Evolutionary conservation across 1,140 invertebrate species (phyloP).

Genomic region (Neotoxoptera formosana): DNA sequence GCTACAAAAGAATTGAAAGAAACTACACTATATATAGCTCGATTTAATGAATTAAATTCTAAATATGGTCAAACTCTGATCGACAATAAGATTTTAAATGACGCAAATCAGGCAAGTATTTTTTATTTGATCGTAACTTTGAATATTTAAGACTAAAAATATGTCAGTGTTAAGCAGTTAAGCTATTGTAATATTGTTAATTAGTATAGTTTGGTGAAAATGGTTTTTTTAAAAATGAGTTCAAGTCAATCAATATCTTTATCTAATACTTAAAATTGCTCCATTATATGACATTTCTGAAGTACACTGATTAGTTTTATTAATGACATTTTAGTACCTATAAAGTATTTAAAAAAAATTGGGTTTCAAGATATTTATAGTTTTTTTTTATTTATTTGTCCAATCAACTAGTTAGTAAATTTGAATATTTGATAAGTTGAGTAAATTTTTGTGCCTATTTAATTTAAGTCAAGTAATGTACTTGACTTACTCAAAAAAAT

Average conservation of each 20-base stretch:
- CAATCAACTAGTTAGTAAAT: neutral
- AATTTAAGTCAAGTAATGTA: no score
- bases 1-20: slow-evolving; percentile 45
- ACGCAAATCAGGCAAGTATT: slow-evolving; percentile 54
- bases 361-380: no score
- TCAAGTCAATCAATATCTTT: no score
- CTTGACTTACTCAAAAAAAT: neutral
- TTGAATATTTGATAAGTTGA: neutral
- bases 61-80: slow-evolving; percentile 43
- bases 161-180: neutral
- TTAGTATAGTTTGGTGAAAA: no score
- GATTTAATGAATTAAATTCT: slow-evolving; percentile 40
- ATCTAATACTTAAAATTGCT: no score
- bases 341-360: no score
- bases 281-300: no score
- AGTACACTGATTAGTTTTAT: no score
- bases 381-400: neutral
- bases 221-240: no score
- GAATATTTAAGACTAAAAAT: neutral
- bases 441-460: neutral
- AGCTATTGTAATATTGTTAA: no score
- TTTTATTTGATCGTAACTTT: neutral
- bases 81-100: slow-evolving; percentile 32
- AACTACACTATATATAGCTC: slow-evolving; percentile 20
- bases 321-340: no score